These are phyloP conservation scores for Darevskia nairensis DNA, from an alignment of 2,797 vertebrate species.

Conservation along the genomic window DNA sequence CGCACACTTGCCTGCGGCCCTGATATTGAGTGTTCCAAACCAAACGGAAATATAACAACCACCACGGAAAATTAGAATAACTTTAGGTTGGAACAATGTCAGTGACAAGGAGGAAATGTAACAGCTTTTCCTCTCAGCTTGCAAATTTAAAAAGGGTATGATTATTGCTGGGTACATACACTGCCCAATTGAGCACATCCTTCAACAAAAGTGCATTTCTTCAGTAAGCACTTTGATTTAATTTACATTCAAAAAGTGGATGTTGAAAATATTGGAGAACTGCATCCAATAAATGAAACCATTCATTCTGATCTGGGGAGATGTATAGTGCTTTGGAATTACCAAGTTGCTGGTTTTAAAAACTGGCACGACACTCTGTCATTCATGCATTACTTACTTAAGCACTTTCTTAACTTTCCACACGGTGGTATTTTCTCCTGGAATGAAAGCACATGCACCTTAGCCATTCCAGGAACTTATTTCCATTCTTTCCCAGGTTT, in stretches of 20 bases:
- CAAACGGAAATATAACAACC: not conserved
- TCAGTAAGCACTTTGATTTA: constrained; percentile 11
- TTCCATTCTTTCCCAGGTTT: not conserved
- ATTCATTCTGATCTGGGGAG: not conserved
- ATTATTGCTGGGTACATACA: constrained; percentile 15
- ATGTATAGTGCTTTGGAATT: not conserved
- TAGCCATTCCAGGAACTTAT: not conserved
- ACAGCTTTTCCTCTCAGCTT: not conserved
- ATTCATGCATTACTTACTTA: not conserved
- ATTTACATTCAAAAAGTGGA: constrained; percentile 17
- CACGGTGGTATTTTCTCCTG: not conserved
- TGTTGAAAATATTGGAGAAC: constrained; percentile 18
- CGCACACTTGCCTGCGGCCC: not conserved
- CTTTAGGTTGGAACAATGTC: constrained; percentile 2
- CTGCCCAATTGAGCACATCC: constrained; percentile 20
- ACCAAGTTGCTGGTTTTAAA: not conserved
- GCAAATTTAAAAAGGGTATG: not conserved
- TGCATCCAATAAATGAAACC: not conserved
- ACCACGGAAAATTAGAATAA: not conserved
- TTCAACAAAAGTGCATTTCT: constrained; percentile 11
- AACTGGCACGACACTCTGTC: not conserved
- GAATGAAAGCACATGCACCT: not conserved
- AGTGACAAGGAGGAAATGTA: not conserved
- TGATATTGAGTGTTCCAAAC: not conserved
- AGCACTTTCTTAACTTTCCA: not conserved